A percentile compares a stretch with the other conserved stretches of the same genome.
Conservation (phyloP, 2,888 invertebrate genomes). For the Caenorhabditis drosophilae region DNA sequence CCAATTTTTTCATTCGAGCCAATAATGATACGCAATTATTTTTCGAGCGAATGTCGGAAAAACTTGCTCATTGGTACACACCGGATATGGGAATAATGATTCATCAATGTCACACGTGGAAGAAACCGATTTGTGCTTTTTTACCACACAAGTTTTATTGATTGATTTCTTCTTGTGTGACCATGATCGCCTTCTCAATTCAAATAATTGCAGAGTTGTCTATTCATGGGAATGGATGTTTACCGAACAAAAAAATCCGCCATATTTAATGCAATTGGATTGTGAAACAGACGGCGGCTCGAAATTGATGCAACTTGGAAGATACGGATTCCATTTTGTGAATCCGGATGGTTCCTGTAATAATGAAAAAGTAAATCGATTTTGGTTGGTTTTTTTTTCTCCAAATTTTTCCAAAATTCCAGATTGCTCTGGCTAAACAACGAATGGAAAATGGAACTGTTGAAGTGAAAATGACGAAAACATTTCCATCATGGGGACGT, state of each 20-base stretch:
- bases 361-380: constrained; percentile 34
- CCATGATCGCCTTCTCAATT: background rate
- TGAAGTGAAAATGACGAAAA: constrained; percentile 51
- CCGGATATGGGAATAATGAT: constrained; percentile 69
- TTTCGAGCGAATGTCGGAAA: constrained; percentile 64
- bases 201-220: constrained; percentile 51
- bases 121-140: constrained; percentile 57
- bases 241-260: constrained; percentile 65
- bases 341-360: constrained; percentile 64
- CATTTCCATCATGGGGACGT: constrained; percentile 54
- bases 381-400: background rate
- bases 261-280: constrained; percentile 66
- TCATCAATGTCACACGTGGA: constrained; percentile 68
- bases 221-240: constrained; percentile 69
- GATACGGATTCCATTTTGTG: constrained; percentile 67
- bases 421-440: constrained; percentile 55
- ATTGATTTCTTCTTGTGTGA: constrained; percentile 37
- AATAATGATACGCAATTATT: constrained; percentile 64
- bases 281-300: constrained; percentile 68
- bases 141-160: constrained; percentile 69
- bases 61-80: constrained; percentile 65
- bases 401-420: too few relatives aligned
- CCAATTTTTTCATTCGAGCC: constrained; percentile 67
- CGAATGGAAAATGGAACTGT: constrained; percentile 64
- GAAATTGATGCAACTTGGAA: constrained; percentile 65